Evolutionary conservation across 2,888 invertebrate genomes (phyloP).

Genomic region (Graphium colonna): DNA sequence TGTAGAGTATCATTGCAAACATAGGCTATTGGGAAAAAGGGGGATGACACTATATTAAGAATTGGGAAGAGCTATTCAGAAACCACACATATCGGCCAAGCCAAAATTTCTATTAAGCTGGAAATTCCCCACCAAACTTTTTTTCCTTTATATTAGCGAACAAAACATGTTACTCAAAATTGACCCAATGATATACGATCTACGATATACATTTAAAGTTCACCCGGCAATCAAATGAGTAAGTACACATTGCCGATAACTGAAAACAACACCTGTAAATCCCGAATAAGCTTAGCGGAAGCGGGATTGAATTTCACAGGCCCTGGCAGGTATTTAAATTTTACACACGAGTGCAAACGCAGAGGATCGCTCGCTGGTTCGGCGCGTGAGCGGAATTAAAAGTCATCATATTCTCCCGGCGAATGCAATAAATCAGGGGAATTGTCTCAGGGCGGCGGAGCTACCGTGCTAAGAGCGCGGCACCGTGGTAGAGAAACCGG

Average conservation of each 20-base stretch:
- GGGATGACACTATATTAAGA: too few species aligned
- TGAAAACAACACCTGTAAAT: slow-evolving; percentile 8
- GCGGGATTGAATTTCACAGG: slow-evolving; percentile 16
- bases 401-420: slow-evolving; percentile 17
- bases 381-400: slow-evolving; percentile 22
- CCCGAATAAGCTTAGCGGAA: slow-evolving; percentile 3
- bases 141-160: not conserved
- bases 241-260: not conserved
- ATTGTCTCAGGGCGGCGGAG: slow-evolving; percentile 28
- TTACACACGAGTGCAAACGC: slow-evolving; percentile 21
- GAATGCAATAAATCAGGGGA: slow-evolving; percentile 28
- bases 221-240: too few species aligned
- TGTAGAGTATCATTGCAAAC: too few species aligned
- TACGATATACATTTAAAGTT: too few species aligned
- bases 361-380: slow-evolving; percentile 13
- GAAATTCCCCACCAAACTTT: too few species aligned
- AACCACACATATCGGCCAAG: too few species aligned
- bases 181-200: too few species aligned
- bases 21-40: too few species aligned
- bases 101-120: too few species aligned
- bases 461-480: slow-evolving; percentile 46
- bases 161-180: too few species aligned
- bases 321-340: slow-evolving; percentile 18
- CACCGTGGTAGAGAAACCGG: too few species aligned
- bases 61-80: too few species aligned